phyloP scores from a whole-genome alignment of 1,140 invertebrate species.

The Linepithema humile region DNA sequence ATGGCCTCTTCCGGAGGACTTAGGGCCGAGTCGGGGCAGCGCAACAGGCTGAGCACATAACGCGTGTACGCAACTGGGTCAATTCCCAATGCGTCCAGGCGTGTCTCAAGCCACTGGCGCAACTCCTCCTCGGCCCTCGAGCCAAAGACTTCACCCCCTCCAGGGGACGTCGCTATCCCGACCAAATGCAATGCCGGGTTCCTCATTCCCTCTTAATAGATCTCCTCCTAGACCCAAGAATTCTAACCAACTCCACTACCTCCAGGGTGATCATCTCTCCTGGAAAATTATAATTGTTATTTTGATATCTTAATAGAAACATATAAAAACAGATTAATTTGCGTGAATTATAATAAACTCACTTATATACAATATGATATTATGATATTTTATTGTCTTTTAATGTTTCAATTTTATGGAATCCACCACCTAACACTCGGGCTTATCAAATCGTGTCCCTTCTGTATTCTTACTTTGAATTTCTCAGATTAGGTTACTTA shows the following conservation, averaged over 20 bases:
- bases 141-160: conserved; percentile 79
- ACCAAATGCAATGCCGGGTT: conserved; percentile 83
- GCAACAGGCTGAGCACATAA: conserved; percentile 86
- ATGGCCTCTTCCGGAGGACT: conserved; percentile 76
- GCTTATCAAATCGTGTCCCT: conserved; percentile 28
- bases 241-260: conserved; percentile 77
- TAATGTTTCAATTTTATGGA: conserved; percentile 66
- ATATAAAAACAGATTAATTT: too few species aligned
- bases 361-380: conserved; percentile 66
- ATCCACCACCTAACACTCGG: conserved; percentile 67
- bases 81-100: conserved; percentile 86
- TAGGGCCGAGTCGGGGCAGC: conserved; percentile 83
- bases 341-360: too few species aligned
- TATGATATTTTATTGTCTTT: conserved; percentile 72
- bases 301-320: too few species aligned
- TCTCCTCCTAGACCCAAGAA: conserved; percentile 78
- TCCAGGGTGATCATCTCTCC: conserved; percentile 83
- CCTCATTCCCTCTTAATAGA: conserved; percentile 82
- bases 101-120: conserved; percentile 85
- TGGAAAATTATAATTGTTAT: conserved; percentile 43
- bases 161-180: conserved; percentile 83
- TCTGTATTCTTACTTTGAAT: conserved; percentile 59
- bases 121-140: conserved; percentile 84
- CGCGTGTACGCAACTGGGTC: conserved; percentile 87
- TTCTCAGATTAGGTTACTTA: conserved; percentile 57